These are phyloP conservation scores for Yponomeuta cagnagella DNA, from an alignment of 2,888 invertebrate species.

Conservation along the genomic window DNA sequence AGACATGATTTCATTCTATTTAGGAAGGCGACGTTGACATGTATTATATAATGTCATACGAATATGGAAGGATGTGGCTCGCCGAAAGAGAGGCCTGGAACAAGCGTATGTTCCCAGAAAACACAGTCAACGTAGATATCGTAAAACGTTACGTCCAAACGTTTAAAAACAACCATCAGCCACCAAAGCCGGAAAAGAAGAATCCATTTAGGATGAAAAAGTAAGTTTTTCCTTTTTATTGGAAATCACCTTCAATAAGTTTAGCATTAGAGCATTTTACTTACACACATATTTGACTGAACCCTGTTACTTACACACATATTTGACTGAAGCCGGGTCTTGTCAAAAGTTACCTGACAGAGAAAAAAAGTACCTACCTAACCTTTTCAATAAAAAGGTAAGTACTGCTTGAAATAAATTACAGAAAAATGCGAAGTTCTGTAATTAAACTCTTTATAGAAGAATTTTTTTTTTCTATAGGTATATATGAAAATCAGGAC, in stretches of 20 bases:
- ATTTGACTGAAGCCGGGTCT: too few relatives aligned
- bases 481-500: too few relatives aligned
- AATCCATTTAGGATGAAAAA: constrained; percentile 67
- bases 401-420: too few relatives aligned
- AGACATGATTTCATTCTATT: constrained; percentile 14
- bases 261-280: background rate
- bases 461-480: too few relatives aligned
- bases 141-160: constrained; percentile 63
- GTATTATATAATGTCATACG: constrained; percentile 68
- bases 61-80: constrained; percentile 77
- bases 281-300: too few relatives aligned
- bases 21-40: constrained; percentile 62
- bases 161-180: constrained; percentile 58
- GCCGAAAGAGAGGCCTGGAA: constrained; percentile 71
- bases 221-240: constrained; percentile 30
- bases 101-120: constrained; percentile 71
- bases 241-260: background rate
- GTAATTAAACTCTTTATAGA: too few relatives aligned
- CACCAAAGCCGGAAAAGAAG: constrained; percentile 64
- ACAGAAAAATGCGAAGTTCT: too few relatives aligned
- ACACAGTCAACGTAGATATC: constrained; percentile 56
- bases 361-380: too few relatives aligned
- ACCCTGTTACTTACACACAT: too few relatives aligned
- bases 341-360: too few relatives aligned
- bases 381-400: too few relatives aligned